Evolutionary conservation across 2,113 vertebrate genomes (phyloP).

Genomic region (Campylomormyrus numenius): DNA sequence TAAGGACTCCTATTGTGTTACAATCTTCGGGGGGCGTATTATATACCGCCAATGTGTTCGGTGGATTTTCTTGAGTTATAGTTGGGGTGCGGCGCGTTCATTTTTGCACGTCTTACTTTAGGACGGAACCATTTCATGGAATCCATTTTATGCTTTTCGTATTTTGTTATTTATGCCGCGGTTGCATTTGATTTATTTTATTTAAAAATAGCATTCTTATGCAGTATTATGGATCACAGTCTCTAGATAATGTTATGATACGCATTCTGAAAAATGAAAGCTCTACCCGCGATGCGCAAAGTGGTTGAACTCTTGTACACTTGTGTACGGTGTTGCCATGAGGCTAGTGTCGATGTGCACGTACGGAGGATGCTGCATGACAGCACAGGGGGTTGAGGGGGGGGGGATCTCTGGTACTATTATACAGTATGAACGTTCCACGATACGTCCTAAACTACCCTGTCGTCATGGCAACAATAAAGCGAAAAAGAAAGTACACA

Average conservation of each 20-base stretch:
- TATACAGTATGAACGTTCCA: background rate
- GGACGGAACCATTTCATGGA: constrained; percentile 69
- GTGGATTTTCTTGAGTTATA: constrained; percentile 48
- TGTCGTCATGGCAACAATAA: background rate
- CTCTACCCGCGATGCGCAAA: constrained; percentile 44
- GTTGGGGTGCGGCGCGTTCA: constrained; percentile 82
- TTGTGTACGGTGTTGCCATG: constrained; percentile 77
- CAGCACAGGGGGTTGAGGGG: background rate
- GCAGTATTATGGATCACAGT: background rate
- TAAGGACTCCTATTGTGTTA: constrained; percentile 28
- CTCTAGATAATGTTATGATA: background rate
- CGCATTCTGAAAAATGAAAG: constrained; percentile 4
- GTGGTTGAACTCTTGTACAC: constrained; percentile 59
- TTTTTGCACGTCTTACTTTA: constrained; percentile 86
- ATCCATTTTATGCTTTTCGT: constrained; percentile 28
- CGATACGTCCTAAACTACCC: background rate
- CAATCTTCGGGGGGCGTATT: background rate
- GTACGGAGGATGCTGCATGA: constrained; percentile 67
- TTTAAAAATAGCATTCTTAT: background rate
- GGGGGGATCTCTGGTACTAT: background rate
- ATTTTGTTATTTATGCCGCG: background rate
- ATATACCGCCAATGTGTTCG: constrained; percentile 20
- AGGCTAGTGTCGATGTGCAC: constrained; percentile 72
- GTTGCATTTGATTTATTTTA: background rate
- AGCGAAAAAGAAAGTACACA: background rate